phyloP scores from a whole-genome alignment of 2,888 invertebrate species.

The Aphodius sticticus region DNA sequence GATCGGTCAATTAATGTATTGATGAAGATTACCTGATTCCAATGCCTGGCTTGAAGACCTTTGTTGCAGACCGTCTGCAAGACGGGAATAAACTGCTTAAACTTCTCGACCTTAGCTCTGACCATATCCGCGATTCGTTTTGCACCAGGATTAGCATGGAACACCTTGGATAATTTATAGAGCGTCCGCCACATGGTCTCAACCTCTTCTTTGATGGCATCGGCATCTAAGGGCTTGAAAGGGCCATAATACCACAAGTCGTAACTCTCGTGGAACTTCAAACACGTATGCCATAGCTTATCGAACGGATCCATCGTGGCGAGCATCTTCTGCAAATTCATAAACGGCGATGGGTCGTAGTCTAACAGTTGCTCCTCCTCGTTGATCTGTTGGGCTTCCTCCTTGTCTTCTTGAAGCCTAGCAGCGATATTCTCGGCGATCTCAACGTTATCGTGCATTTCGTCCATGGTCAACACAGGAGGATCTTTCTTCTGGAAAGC shows the following conservation, averaged over 20 bases:
- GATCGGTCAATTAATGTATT: too few relatives aligned
- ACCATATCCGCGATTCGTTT: slow-evolving; percentile 87
- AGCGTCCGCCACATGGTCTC: slow-evolving; percentile 83
- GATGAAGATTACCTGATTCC: slow-evolving; percentile 64
- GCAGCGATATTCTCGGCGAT: slow-evolving; percentile 76
- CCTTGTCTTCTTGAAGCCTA: slow-evolving; percentile 61
- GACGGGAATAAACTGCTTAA: slow-evolving; percentile 86
- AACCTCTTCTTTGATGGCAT: slow-evolving; percentile 83
- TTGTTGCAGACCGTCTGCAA: slow-evolving; percentile 88
- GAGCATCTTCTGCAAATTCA: slow-evolving; percentile 75
- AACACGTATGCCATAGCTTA: slow-evolving; percentile 84
- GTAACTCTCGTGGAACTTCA: slow-evolving; percentile 79
- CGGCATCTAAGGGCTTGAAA: slow-evolving; percentile 83
- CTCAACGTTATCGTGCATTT: slow-evolving; percentile 80
- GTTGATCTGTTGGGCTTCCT: slow-evolving; percentile 78
- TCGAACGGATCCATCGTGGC: slow-evolving; percentile 81
- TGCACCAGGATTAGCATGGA: slow-evolving; percentile 86
- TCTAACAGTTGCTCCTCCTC: slow-evolving; percentile 83
- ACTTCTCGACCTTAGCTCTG: slow-evolving; percentile 90
- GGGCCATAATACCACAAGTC: slow-evolving; percentile 88
- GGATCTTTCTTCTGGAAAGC: slow-evolving; percentile 81
- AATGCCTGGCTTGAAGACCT: slow-evolving; percentile 83
- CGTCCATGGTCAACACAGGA: slow-evolving; percentile 81
- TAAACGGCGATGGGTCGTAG: slow-evolving; percentile 80
- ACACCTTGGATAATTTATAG: slow-evolving; percentile 82